phyloP scores from a whole-genome alignment of 2,113 vertebrate species.

The Rhodinocichla rosea region DNA sequence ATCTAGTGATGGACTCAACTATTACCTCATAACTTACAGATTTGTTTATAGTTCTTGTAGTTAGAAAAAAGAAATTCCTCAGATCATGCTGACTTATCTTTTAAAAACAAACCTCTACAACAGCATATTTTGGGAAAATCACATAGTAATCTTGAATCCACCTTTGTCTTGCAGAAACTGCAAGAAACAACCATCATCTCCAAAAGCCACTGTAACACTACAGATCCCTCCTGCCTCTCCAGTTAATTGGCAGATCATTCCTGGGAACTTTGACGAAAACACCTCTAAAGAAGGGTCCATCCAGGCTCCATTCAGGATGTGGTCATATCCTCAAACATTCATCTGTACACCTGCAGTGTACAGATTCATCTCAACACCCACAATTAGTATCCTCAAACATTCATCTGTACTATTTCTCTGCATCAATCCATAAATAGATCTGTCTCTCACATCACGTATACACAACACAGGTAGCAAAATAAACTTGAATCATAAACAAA shows the following conservation, averaged over 20 bases:
- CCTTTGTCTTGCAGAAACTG: not conserved
- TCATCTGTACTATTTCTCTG: not conserved
- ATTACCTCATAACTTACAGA: slow-evolving; percentile 46
- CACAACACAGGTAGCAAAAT: not conserved
- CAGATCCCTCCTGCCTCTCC: not conserved
- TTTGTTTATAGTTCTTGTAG: slow-evolving; percentile 51
- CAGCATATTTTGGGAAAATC: not conserved
- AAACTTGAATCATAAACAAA: not conserved
- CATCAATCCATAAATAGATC: not conserved
- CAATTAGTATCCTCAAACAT: not conserved
- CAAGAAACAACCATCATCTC: not conserved
- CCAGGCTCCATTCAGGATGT: not conserved
- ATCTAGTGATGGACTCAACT: slow-evolving; percentile 29
- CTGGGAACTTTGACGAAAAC: not conserved
- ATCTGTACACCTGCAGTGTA: too few species aligned
- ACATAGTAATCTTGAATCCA: not conserved
- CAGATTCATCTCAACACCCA: too few species aligned
- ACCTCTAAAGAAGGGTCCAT: not conserved
- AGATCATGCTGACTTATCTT: slow-evolving; percentile 20
- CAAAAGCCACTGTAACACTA: not conserved
- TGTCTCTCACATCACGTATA: not conserved
- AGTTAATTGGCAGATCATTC: not conserved
- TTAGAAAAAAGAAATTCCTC: slow-evolving; percentile 45
- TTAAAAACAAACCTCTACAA: not conserved
- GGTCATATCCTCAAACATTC: too few species aligned